Evolutionary conservation across 2,888 invertebrate genomes (phyloP), one percentile per base, ranked within the genome.

Genomic region (Drosophila percnosoma): DNA sequence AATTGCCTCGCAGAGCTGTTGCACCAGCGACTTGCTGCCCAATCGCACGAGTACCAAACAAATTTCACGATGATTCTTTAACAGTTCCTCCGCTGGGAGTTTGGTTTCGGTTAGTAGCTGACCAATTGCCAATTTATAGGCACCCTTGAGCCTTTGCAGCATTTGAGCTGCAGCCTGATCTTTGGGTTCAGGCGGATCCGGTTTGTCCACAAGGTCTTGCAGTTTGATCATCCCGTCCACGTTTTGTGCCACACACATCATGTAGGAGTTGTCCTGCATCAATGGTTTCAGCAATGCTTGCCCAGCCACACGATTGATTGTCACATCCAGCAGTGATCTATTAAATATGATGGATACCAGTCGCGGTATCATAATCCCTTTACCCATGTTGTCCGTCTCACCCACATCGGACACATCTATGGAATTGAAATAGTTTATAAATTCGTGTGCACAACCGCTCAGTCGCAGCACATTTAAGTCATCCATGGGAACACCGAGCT

Each of bases 11-110:
- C 91, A 84, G 1, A 93, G 73, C 27, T 78, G 70, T 27, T 84
- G 78, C 4, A 91, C 36, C 6, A 93, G 53, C 0, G 79, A 64
- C 33, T 85, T 64, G 73, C 91, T 93, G 62, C 89, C 87, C 54
- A 92, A 74, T 38, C 88, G 85, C 21, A 83, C 75, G 34, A 93
- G 67, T 2, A 90, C 87, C 0, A 84, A 53, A 24, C 74, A 74
- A 1, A 89, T 27, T 6, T 74, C 11, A 0, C 40, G n/a, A 31
- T 82, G 72, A 2, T 36, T 6, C 1, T 40, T 31, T 4, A 88
- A 4, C 31, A 87, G 24, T 15, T 73, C 24, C 21, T 11, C 13
- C 0, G 75, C 59, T n/a, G 34, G 7, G 10, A 70, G 7, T 21
- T 53, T 57, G 1, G 53, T 57, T 0, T 36, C 7, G 0, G 29